Evolutionary conservation across 2,797 vertebrate genomes (phyloP).

Genomic region (Smutsia gigantea): DNA sequence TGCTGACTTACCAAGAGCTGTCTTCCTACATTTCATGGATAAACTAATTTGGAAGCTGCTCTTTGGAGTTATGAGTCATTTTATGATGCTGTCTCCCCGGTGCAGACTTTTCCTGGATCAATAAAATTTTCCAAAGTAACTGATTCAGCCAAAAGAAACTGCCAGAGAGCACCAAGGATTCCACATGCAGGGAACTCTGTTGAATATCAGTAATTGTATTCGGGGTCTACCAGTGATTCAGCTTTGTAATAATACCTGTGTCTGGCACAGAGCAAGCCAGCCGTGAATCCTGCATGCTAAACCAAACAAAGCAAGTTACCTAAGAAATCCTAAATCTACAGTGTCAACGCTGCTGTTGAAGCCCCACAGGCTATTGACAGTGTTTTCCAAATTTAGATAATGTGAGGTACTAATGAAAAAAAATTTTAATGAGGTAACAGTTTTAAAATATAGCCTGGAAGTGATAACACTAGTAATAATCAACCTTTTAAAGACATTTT

Average conservation of each 20-base stretch:
- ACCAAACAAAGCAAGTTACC: neutral
- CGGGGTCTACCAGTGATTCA: neutral
- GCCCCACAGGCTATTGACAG: neutral
- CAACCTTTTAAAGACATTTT: too few relatives aligned
- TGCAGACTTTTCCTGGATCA: conserved; percentile 25
- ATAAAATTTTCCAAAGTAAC: conserved; percentile 49
- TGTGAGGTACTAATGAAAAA: neutral
- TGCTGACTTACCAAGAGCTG: neutral
- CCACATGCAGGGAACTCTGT: neutral
- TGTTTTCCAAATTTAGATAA: conserved; percentile 12
- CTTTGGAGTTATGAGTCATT: conserved; percentile 43
- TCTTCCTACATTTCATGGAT: neutral
- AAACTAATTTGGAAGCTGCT: conserved; percentile 34
- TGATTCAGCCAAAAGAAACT: neutral
- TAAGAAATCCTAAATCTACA: neutral
- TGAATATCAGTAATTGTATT: neutral
- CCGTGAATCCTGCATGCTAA: neutral
- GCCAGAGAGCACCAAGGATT: neutral
- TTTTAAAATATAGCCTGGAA: neutral
- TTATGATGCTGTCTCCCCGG: neutral
- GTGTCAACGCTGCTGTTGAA: neutral
- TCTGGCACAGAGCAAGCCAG: neutral
- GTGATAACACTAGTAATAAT: neutral
- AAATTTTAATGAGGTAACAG: neutral
- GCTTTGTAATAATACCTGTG: neutral